Conservation (phyloP, 2,888 invertebrate species). For the Melanophora roralis region DNA sequence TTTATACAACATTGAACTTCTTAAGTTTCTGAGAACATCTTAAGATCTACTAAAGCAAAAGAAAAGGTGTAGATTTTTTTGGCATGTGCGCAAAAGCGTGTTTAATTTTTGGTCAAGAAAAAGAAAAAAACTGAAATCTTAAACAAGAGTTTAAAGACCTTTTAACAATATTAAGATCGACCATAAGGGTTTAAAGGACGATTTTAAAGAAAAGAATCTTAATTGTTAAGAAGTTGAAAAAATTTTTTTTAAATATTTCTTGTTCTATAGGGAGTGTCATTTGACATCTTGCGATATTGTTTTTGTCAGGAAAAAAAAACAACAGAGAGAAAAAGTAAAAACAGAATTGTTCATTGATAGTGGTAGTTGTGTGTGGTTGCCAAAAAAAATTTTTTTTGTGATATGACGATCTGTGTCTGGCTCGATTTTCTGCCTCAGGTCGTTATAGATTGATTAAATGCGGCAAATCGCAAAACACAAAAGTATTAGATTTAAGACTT, state of each 20-base stretch:
- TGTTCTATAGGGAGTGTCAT: slow-evolving; percentile 44
- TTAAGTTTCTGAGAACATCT: slow-evolving; percentile 55
- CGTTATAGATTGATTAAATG: slow-evolving; percentile 70
- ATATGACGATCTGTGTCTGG: slow-evolving; percentile 62
- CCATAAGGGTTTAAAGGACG: slow-evolving; percentile 57
- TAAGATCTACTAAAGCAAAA: slow-evolving; percentile 20
- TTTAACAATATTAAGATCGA: neutral
- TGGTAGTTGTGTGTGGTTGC: slow-evolving; percentile 24
- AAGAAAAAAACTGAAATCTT: neutral
- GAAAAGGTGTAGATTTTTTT: slow-evolving; percentile 51
- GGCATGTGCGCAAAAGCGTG: slow-evolving; percentile 59
- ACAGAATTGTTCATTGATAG: neutral
- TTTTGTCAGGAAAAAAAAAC: neutral
- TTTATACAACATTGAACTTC: slow-evolving; percentile 26
- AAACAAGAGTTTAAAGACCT: slow-evolving; percentile 53
- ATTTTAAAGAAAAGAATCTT: slow-evolving; percentile 26
- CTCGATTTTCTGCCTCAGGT: slow-evolving; percentile 72
- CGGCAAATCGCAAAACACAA: slow-evolving; percentile 11
- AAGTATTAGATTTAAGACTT: slow-evolving; percentile 35
- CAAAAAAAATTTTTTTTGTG: slow-evolving; percentile 52
- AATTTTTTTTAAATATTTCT: neutral
- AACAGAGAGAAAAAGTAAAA: neutral
- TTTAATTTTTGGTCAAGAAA: slow-evolving; percentile 42
- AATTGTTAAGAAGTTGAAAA: slow-evolving; percentile 28
- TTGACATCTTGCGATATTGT: slow-evolving; percentile 25